phyloP scores from a whole-genome alignment of 2,888 invertebrate species.

The Philereme transversata region DNA sequence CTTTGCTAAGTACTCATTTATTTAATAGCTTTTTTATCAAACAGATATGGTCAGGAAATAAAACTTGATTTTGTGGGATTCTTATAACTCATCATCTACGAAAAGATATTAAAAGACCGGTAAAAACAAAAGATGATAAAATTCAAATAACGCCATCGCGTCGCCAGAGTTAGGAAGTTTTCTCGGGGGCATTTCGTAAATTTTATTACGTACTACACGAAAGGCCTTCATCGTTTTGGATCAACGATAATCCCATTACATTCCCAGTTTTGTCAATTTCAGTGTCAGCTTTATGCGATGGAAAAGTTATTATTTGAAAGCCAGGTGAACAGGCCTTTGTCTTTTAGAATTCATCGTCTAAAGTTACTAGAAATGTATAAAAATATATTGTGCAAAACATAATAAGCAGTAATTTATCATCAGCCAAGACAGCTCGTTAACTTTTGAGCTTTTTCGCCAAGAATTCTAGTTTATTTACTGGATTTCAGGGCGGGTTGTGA shows the following conservation, averaged over 20 bases:
- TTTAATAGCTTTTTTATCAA: too few relatives aligned
- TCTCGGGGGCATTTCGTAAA: constrained; percentile 58
- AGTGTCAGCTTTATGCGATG: constrained; percentile 61
- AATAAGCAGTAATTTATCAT: constrained; percentile 13
- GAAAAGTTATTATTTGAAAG: constrained; percentile 66
- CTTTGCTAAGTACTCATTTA: too few relatives aligned
- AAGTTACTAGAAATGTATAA: background rate
- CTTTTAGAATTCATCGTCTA: constrained; percentile 4
- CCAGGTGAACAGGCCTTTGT: constrained; percentile 49
- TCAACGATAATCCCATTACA: constrained; percentile 73
- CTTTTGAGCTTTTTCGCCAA: constrained; percentile 2
- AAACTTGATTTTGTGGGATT: background rate
- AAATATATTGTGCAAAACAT: constrained; percentile 12
- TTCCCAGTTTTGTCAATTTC: constrained; percentile 69
- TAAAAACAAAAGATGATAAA: constrained; percentile 35
- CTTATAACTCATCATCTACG: background rate
- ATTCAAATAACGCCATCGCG: constrained; percentile 41
- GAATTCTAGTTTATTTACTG: constrained; percentile 8
- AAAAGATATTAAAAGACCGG: background rate
- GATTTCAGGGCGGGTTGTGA: constrained; percentile 10
- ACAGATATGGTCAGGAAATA: too few relatives aligned
- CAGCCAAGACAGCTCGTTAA: constrained; percentile 8
- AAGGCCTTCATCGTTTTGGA: constrained; percentile 67
- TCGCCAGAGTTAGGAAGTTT: constrained; percentile 47
- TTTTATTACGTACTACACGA: constrained; percentile 65